Conservation (phyloP, 2,888 invertebrate species). For the Lepidocyrtoides sp. region DNA sequence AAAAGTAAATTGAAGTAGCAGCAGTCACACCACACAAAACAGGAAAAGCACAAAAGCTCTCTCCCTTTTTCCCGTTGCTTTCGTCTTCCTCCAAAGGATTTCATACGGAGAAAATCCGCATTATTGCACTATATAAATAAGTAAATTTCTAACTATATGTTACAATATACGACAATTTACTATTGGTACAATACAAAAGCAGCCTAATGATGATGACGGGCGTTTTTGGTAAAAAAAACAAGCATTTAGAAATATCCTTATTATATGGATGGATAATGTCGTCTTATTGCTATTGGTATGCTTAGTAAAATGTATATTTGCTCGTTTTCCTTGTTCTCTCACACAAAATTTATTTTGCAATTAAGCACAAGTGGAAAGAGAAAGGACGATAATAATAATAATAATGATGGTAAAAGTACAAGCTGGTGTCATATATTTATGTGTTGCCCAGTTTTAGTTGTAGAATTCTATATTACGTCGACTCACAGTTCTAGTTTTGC, state of each 20-base stretch:
- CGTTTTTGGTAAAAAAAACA: not conserved
- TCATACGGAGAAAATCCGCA: conserved; percentile 1
- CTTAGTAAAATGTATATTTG: not conserved
- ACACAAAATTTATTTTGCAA: conserved; percentile 73
- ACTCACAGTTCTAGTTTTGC: too few species aligned
- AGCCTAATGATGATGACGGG: conserved; percentile 2
- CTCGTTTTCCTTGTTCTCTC: conserved; percentile 32
- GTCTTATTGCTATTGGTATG: too few species aligned
- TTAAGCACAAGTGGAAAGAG: conserved; percentile 62
- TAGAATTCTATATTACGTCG: not conserved
- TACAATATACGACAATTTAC: not conserved
- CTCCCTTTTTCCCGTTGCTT: not conserved
- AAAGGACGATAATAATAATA: conserved; percentile 57
- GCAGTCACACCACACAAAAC: not conserved
- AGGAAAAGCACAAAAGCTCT: not conserved
- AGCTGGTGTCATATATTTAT: conserved; percentile 61
- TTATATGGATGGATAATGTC: not conserved
- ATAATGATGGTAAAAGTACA: conserved; percentile 56
- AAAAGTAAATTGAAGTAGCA: not conserved
- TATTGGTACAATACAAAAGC: not conserved
- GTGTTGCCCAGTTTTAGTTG: not conserved
- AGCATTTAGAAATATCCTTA: not conserved
- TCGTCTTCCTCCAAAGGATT: not conserved
- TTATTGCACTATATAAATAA: conserved; percentile 12
- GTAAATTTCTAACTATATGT: too few species aligned